These are phyloP conservation scores for Aleadryas rufinucha DNA, from an alignment of 2,113 vertebrate species.

Conservation along the genomic window DNA sequence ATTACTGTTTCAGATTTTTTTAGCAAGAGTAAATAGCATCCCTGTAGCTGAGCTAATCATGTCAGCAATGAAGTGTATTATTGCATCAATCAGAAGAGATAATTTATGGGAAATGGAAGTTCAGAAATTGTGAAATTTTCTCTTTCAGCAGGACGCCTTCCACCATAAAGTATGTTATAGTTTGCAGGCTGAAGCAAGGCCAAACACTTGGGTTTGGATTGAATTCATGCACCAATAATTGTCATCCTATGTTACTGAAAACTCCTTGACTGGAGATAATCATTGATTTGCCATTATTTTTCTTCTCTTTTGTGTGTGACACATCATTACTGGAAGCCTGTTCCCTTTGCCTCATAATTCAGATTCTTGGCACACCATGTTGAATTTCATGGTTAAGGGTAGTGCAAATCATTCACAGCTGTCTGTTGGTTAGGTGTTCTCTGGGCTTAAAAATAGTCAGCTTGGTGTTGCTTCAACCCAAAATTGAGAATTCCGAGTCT, in stretches of 20 bases:
- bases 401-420: constrained; percentile 59
- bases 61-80: background rate
- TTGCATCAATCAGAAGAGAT: background rate
- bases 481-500: background rate
- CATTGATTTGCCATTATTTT: constrained; percentile 24
- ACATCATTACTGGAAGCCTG: constrained; percentile 62
- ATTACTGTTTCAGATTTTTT: background rate
- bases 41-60: background rate
- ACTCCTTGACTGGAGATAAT: background rate
- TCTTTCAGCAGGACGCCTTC: background rate
- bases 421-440: constrained; percentile 34
- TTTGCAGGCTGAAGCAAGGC: background rate
- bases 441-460: background rate
- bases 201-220: background rate
- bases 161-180: background rate
- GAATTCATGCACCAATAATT: background rate
- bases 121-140: background rate
- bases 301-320: constrained; percentile 37
- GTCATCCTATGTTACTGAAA: background rate
- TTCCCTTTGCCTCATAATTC: constrained; percentile 59
- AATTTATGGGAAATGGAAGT: background rate
- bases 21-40: background rate
- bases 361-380: constrained; percentile 41
- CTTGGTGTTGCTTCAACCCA: background rate
- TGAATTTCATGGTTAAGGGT: constrained; percentile 55